These are phyloP conservation scores for Aurelia sp. DNA, from an alignment of 30 jellyfish, hydroid and myxozoan genomes.

Conservation along the genomic window DNA sequence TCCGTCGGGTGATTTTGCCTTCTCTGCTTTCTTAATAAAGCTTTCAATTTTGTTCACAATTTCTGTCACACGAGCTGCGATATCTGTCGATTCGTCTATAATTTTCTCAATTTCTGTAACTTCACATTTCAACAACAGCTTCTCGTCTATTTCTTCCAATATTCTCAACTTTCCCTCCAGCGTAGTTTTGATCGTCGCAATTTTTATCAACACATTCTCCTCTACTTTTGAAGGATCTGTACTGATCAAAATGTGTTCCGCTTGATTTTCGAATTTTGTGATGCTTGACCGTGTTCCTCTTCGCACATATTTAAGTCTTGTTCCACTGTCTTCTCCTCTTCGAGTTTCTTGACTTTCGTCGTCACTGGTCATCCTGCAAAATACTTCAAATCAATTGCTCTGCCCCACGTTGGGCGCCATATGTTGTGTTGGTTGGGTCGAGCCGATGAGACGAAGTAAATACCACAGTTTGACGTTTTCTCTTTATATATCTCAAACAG, in stretches of 20 bases:
- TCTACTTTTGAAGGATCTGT: neutral
- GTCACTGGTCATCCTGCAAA: neutral
- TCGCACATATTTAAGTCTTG: neutral
- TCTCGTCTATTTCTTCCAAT: conserved; percentile 5
- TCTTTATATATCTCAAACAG: too few species aligned
- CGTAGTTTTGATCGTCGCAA: neutral
- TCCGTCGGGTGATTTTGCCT: conserved; percentile 1
- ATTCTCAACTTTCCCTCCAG: neutral
- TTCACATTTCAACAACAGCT: neutral
- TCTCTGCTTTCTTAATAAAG: conserved; percentile 1
- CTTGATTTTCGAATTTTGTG: neutral
- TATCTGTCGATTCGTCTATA: neutral
- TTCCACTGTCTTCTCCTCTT: neutral
- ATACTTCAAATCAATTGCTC: neutral
- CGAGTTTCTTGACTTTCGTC: neutral
- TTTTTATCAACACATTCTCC: neutral
- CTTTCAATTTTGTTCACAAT: neutral
- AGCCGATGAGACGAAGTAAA: too few species aligned
- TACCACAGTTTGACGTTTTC: too few species aligned
- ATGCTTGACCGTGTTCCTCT: neutral
- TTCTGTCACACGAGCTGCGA: neutral
- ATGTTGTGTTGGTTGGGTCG: neutral
- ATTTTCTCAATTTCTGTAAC: neutral
- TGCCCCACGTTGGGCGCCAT: conserved; percentile 8
- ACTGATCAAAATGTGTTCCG: neutral